These are phyloP conservation scores for Erebia epiphron DNA, from an alignment of 2,888 invertebrate genomes.

Conservation along the genomic window DNA sequence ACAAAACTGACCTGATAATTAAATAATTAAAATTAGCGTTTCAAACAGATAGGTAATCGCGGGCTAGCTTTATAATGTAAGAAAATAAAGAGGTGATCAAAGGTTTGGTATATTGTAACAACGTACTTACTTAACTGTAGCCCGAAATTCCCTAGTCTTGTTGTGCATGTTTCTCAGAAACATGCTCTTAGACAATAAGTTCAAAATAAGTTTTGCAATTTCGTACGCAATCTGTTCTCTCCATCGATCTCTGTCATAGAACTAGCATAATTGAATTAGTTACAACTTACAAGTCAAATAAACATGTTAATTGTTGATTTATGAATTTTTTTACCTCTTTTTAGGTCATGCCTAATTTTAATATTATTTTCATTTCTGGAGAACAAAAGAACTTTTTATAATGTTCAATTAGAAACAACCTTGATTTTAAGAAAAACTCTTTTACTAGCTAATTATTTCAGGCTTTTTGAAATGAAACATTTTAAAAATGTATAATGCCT, in stretches of 20 bases:
- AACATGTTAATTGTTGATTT: neutral
- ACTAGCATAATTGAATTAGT: conserved; percentile 5
- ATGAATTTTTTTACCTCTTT: neutral
- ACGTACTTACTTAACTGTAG: too few relatives aligned
- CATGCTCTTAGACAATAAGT: neutral
- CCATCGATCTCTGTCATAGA: conserved; percentile 6
- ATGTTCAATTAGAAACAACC: neutral
- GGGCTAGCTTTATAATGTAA: too few relatives aligned
- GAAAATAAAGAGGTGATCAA: too few relatives aligned
- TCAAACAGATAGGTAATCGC: too few relatives aligned
- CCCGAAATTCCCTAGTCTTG: neutral
- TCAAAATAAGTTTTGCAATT: conserved; percentile 8
- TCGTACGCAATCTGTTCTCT: conserved; percentile 11
- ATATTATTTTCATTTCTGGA: neutral
- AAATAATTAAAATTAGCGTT: too few relatives aligned
- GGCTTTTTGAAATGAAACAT: neutral
- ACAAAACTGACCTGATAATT: too few relatives aligned
- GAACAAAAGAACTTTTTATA: conserved; percentile 6
- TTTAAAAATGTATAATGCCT: neutral
- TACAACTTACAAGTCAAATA: conserved; percentile 10
- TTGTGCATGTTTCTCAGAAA: neutral
- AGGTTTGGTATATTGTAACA: neutral
- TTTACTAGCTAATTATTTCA: neutral
- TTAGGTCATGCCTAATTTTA: neutral
- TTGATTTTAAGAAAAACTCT: conserved; percentile 7